Evolutionary conservation across 2,797 vertebrate genomes (phyloP).

Genomic region (Darevskia mixta): DNA sequence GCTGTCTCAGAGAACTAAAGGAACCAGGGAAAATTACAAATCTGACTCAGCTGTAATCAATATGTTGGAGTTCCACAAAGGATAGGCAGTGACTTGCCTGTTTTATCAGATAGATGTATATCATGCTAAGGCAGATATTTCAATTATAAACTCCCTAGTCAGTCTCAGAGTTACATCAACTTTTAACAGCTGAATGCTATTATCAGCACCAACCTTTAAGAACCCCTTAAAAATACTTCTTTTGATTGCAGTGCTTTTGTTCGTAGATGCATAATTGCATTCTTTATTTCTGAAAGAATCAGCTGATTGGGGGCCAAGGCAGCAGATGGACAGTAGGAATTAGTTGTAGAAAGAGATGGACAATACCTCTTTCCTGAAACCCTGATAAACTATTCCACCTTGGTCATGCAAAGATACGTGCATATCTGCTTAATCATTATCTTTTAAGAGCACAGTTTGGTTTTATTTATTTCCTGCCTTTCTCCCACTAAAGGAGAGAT

Average conservation of each 20-base stretch:
- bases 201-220: constrained; percentile 27
- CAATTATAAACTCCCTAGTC: constrained; percentile 26
- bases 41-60: constrained; percentile 48
- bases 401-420: neutral
- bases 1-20: constrained; percentile 49
- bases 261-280: constrained; percentile 43
- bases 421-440: neutral
- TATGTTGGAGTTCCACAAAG: constrained; percentile 43
- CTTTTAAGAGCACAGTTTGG: neutral
- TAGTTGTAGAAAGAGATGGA: neutral
- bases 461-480: too few species aligned
- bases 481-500: too few species aligned
- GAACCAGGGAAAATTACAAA: constrained; percentile 45
- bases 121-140: neutral
- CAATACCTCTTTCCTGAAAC: neutral
- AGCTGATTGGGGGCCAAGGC: neutral
- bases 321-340: constrained; percentile 1
- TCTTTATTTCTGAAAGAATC: constrained; percentile 29
- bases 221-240: constrained; percentile 5
- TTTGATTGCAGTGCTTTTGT: constrained; percentile 11
- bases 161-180: constrained; percentile 20
- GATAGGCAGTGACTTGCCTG: constrained; percentile 3
- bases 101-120: constrained; percentile 41
- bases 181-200: constrained; percentile 22
- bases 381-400: neutral